Evolutionary conservation across 2,113 vertebrate genomes (phyloP).

Genomic region (Callipepla squamata): DNA sequence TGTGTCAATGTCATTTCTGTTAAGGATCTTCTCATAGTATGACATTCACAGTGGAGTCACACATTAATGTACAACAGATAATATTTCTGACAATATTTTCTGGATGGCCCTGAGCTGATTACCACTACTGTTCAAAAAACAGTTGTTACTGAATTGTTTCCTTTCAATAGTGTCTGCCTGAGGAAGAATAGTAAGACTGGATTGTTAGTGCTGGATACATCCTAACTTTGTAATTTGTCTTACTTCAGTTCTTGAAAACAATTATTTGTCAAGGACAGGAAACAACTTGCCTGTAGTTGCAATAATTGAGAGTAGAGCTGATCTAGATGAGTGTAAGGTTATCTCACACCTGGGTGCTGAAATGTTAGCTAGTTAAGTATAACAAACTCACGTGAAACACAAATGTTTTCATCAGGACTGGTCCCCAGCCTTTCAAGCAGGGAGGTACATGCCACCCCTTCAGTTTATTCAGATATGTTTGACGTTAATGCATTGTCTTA

Average conservation of each 20-base stretch:
- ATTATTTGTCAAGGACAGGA: slow-evolving; percentile 13
- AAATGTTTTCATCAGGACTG: background rate
- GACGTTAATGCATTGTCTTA: fast-evolving
- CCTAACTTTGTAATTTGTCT: slow-evolving; percentile 33
- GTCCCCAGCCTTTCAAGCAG: background rate
- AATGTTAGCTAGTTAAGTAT: background rate
- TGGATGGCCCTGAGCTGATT: slow-evolving; percentile 57
- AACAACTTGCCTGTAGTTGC: background rate
- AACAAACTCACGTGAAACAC: background rate
- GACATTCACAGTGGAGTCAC: background rate
- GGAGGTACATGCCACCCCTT: background rate
- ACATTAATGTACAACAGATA: slow-evolving; percentile 26
- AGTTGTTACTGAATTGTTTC: slow-evolving; percentile 54
- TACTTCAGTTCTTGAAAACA: slow-evolving; percentile 19
- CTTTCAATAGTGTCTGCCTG: slow-evolving; percentile 15
- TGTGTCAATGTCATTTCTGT: slow-evolving; percentile 40
- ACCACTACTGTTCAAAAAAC: slow-evolving; percentile 32
- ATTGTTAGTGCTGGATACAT: background rate
- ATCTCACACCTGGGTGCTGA: background rate
- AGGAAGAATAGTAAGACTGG: background rate
- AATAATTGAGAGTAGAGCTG: background rate
- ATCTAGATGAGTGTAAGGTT: background rate
- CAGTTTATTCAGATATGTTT: background rate
- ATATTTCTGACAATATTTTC: slow-evolving; percentile 33
- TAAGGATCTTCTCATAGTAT: slow-evolving; percentile 18